A percentile compares a stretch with the other conserved stretches of the same genome.
Evolutionary conservation across 2,113 vertebrate species (phyloP).

Genomic region (Scortum barcoo): DNA sequence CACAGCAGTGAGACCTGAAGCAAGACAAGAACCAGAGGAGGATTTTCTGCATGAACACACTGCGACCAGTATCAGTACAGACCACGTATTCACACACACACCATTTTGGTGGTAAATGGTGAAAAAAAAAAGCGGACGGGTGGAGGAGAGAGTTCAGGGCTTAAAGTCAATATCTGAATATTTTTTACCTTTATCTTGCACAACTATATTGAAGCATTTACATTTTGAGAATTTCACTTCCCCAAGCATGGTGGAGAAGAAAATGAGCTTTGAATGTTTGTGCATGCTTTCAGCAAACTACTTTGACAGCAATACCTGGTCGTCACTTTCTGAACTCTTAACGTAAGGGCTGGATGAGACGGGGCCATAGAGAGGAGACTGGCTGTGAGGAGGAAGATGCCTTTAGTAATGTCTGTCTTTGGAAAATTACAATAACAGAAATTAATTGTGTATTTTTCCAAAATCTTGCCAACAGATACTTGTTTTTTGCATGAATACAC

Average conservation of each 20-base stretch:
- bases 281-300: neutral
- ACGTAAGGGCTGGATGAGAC: neutral
- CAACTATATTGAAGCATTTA: neutral
- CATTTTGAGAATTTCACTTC: neutral
- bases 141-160: neutral
- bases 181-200: neutral
- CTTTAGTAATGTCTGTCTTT: neutral
- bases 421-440: neutral
- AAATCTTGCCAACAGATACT: too few relatives aligned
- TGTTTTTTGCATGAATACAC: neutral
- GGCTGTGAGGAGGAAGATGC: neutral
- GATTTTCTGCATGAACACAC: neutral
- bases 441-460: neutral
- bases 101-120: neutral
- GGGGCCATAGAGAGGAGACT: neutral
- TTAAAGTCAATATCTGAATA: neutral
- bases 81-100: neutral
- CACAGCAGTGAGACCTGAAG: neutral
- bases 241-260: neutral
- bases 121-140: neutral
- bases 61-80: constrained; percentile 10
- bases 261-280: neutral
- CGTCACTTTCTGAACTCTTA: neutral
- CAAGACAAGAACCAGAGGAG: constrained; percentile 4
- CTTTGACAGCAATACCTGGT: neutral